A percentile compares a stretch with the other conserved stretches of the same genome.
These are phyloP conservation scores for Whitmania pigra DNA, from an alignment of 1,140 invertebrate genomes.

Conservation along the genomic window DNA sequence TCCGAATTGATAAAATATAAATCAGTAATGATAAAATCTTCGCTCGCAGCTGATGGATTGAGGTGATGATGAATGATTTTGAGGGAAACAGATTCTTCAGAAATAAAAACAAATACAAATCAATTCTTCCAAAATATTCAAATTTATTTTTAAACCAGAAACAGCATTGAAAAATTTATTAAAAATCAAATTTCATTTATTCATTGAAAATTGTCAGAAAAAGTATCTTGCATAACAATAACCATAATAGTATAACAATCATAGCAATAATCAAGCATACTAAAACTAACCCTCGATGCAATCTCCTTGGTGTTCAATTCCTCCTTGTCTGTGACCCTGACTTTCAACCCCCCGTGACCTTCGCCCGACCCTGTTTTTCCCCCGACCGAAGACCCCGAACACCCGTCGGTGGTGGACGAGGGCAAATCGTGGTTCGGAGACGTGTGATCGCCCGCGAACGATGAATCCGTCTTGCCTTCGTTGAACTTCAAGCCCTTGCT, in stretches of 20 bases:
- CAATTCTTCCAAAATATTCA: too few species aligned
- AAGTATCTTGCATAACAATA: background rate
- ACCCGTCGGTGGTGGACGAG: conserved; percentile 2
- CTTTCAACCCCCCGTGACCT: background rate
- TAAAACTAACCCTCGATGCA: conserved; percentile 73
- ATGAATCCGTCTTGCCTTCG: background rate
- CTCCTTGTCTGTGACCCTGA: background rate
- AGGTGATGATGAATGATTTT: too few species aligned
- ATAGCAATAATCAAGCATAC: background rate
- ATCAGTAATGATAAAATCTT: too few species aligned
- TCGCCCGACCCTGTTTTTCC: background rate
- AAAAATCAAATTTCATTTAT: background rate
- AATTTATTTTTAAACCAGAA: too few species aligned
- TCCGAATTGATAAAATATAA: too few species aligned
- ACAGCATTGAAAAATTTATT: background rate
- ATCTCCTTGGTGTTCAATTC: conserved; percentile 83
- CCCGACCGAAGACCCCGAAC: background rate
- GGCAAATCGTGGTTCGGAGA: conserved; percentile 14
- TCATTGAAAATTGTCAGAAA: background rate
- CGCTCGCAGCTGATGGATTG: too few species aligned
- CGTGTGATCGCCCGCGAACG: background rate
- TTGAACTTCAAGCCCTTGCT: too few species aligned
- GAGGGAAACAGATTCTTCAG: too few species aligned
- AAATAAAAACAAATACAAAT: too few species aligned
- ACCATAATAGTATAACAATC: background rate